Percentiles rank a stretch among this genome's conserved stretches.
phyloP scores from a whole-genome alignment of 2,797 vertebrate species.

The Petrocephalus schoutedeni region DNA sequence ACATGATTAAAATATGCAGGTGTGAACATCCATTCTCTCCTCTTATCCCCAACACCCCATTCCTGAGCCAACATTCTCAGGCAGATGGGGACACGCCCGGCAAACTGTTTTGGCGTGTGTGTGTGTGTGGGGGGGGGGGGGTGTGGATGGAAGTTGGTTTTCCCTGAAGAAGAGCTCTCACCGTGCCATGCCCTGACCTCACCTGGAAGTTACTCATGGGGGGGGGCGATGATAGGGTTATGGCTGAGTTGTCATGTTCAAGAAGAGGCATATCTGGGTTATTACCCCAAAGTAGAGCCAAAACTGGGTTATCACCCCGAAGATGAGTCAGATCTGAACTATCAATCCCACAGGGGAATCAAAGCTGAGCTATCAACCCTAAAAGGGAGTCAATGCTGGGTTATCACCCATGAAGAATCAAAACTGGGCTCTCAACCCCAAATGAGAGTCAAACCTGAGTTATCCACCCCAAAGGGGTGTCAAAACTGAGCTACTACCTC shows the following conservation, averaged over 20 bases:
- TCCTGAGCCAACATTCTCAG: conserved; percentile 55
- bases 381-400: background rate
- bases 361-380: background rate
- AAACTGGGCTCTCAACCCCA: background rate
- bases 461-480: background rate
- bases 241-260: background rate
- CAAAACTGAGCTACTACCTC: background rate
- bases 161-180: conserved; percentile 50
- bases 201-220: conserved; percentile 45
- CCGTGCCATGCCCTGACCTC: conserved; percentile 59
- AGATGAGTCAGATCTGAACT: background rate
- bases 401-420: background rate
- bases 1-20: conserved; percentile 35
- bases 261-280: background rate
- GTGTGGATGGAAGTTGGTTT: conserved; percentile 42
- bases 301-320: background rate
- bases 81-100: conserved; percentile 48
- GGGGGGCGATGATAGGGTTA: conserved; percentile 26
- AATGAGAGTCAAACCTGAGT: background rate
- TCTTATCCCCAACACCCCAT: conserved; percentile 48
- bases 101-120: conserved; percentile 41
- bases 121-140: conserved; percentile 24
- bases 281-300: background rate
- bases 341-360: background rate
- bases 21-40: conserved; percentile 50